Base-by-base conservation (phyloP, 2,888 invertebrate species). In the Clusia tigrina region DNA sequence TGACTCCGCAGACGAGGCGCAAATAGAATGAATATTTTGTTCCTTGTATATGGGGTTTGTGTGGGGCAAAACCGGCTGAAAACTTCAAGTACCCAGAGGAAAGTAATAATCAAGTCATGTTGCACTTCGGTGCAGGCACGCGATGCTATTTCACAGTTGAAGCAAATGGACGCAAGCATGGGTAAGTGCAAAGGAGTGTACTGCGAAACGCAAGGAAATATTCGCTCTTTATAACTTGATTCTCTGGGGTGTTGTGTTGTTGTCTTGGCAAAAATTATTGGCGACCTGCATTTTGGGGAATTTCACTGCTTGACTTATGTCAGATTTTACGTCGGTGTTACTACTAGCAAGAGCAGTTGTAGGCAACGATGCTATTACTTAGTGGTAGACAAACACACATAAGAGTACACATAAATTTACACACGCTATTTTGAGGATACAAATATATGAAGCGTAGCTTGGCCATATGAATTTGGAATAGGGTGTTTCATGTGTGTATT, bases 91-190 rank as follows among this genome's bases (percentile, higher is more conserved):
- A 37, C 58, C 17, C 42, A 54, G 51, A 17, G 54, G 51, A 58
- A 64, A 64, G 59, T 58, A 54, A 64, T 57, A 54, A 60, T 58
- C 54, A 60, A 60, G 54, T 48, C 58, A 57, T 60, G 48, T 56
- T 54, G 63, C 25, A 25, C 22, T 37, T 53, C 18, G 46, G 20
- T 15, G 46, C 53, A 38, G 57, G 53, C 62, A 62, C 57, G 54
- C 53, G 53, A 57, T 52, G 48, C 15, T 42, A 42, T 6, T 42
- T 42, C 32, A 42, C 42, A n/a, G n/a, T 17, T 10, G n/a, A 42
- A 18, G 48, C 42, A 48, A 48, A 20, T n/a, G 42, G 42, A 10
- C 42, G n/a, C 15, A 42, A n/a, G 48, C 20, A 20, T 18, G 48
- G 5, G 48, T 48, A 22, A 20, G 18, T 48, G 18, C 15, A 20